Evolutionary conservation across 2,888 invertebrate species (phyloP), one percentile per base, ranked within the genome.

Genomic region (Caradrina clavipalpis): DNA sequence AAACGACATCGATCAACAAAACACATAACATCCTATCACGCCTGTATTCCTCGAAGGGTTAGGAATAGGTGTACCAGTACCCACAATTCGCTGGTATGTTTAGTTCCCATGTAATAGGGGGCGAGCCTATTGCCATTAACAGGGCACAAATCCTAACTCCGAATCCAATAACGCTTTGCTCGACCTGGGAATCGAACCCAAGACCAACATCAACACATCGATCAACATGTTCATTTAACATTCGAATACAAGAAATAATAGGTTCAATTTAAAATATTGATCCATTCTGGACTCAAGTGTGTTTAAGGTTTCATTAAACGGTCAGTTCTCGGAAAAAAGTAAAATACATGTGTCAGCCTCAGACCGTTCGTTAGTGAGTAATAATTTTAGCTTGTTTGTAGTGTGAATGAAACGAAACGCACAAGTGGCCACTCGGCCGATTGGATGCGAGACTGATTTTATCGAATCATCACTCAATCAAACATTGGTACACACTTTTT

Each of bases 391-490:
- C 84, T 83, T 87, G 86, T 87, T 86, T 87, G 87, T 82, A 82
- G 82, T 82, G 76, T 84, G 85, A 87, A 86, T 86, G 86, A 85
- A 89, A 82, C 77, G 86, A 82, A 85, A 78, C 73, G 81, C 67
- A 81, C 81, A 86, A 90, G 91, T 87, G 89, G 87, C 87, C 85
- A 87, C 91, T 91, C 86, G 81, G 81, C 82, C 83, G 85, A 78
- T 78, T 81, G 76, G 83, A 85, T 82, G 71, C 82, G 82, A 74
- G 76, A 78, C 76, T 83, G 83, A 86, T 86, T 87, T 83, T 82
- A 83, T 84, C 86, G 86, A 88, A 82, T 90, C 90, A 89, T 89
- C 88, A 82, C 88, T 89, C 87, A 85, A 89, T 89, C 87, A 86
- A 84, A 86, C 76, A 71, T 73, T 82, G 80, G 82, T 84, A 82